phyloP scores from a whole-genome alignment of 2,797 vertebrate genomes.

The Trachurus trachurus region DNA sequence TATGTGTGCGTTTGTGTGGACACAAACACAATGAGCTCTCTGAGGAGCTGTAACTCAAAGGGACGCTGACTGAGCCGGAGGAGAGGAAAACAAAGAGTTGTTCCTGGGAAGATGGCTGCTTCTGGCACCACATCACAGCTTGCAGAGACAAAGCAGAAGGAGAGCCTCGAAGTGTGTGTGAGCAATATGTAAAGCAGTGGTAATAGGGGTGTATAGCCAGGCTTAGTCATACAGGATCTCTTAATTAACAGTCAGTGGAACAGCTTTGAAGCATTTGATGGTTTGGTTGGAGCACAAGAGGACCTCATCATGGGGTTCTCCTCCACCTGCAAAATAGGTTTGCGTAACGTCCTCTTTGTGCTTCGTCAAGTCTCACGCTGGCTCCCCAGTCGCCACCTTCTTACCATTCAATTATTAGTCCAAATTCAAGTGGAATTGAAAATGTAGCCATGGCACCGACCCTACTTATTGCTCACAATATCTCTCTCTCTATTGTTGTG shows the following conservation, averaged over 20 bases:
- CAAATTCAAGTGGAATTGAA: not conserved
- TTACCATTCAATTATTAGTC: not conserved
- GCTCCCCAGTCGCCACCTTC: too few relatives aligned
- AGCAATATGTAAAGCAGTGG: conserved; percentile 39
- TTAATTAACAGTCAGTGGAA: conserved; percentile 40
- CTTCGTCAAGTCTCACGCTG: not conserved
- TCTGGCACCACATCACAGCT: conserved; percentile 69
- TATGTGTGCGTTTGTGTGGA: conserved; percentile 19
- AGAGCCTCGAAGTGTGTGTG: conserved; percentile 9
- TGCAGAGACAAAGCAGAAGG: conserved; percentile 26
- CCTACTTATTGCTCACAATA: not conserved
- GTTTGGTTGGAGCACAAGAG: conserved; percentile 7
- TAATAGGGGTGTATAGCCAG: conserved; percentile 20
- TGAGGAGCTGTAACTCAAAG: conserved; percentile 75
- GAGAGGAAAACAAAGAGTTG: conserved; percentile 69
- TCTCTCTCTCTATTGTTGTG: too few relatives aligned
- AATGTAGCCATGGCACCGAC: not conserved
- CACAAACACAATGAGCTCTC: conserved; percentile 62
- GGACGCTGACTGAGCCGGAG: conserved; percentile 70
- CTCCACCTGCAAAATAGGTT: not conserved
- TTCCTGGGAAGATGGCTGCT: conserved; percentile 74
- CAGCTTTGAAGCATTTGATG: conserved; percentile 35
- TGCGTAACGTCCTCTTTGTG: not conserved
- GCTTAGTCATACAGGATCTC: conserved; percentile 31
- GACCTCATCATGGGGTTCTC: not conserved